Percentiles rank a stretch among this genome's conserved stretches.
These are phyloP conservation scores for Rachycentron canadum DNA, from an alignment of 2,797 vertebrate species.

Conservation along the genomic window DNA sequence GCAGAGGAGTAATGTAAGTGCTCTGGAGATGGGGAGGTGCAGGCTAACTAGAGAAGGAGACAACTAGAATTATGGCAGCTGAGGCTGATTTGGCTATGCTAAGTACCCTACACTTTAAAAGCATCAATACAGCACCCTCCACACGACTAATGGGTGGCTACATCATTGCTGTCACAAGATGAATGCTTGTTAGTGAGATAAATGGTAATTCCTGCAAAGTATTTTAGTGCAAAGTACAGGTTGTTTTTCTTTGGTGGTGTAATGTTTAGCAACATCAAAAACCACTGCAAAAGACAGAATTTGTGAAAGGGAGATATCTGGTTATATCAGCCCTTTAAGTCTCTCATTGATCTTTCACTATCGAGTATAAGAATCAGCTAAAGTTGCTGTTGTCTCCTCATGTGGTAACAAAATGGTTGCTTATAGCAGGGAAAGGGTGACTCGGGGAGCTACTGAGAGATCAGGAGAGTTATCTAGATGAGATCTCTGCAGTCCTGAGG, in stretches of 20 bases:
- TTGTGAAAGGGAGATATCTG: conserved; percentile 16
- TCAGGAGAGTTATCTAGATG: conserved; percentile 73
- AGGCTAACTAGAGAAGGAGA: conserved; percentile 69
- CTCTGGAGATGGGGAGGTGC: conserved; percentile 65
- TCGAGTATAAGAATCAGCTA: conserved; percentile 44
- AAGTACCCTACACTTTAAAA: conserved; percentile 45
- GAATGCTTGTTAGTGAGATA: conserved; percentile 42
- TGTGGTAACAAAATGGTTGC: conserved; percentile 56
- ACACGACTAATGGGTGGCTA: conserved; percentile 35
- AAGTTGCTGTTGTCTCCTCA: conserved; percentile 53
- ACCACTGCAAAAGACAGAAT: conserved; percentile 9
- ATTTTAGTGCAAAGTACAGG: conserved; percentile 39
- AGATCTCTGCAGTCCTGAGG: conserved; percentile 69
- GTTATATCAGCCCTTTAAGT: conserved; percentile 19
- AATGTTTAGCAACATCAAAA: conserved; percentile 12
- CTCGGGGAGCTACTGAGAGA: conserved; percentile 57
- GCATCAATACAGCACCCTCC: conserved; percentile 34
- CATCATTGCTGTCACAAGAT: conserved; percentile 40
- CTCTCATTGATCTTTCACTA: conserved; percentile 43
- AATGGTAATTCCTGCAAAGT: conserved; percentile 35
- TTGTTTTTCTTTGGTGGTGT: conserved; percentile 17
- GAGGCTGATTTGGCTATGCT: conserved; percentile 46
- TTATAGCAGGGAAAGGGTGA: conserved; percentile 41
- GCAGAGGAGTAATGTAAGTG: conserved; percentile 48
- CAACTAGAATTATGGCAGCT: conserved; percentile 63